Percentiles rank a stretch among this genome's conserved stretches.
These are phyloP conservation scores for Prionailurus bengalensis DNA, from an alignment of 2,113 vertebrate genomes.

Conservation along the genomic window DNA sequence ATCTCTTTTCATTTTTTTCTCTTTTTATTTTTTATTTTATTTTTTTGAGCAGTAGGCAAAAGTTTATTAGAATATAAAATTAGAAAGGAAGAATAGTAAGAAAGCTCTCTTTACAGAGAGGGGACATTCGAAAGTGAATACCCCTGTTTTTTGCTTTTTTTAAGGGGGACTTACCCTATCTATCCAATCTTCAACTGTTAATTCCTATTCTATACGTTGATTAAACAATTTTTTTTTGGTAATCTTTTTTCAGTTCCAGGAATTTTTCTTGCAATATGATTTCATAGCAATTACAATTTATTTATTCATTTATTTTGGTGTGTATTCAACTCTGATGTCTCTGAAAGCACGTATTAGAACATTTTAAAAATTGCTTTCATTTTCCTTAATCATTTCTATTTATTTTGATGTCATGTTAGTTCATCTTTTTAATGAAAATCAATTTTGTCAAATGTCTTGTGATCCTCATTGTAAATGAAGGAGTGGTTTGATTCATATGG, in stretches of 20 bases:
- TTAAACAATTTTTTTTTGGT: not conserved
- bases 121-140: too few species aligned
- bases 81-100: too few species aligned
- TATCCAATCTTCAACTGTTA: not conserved
- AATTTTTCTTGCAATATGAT: not conserved
- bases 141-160: not conserved
- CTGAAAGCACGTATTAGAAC: not conserved
- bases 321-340: not conserved
- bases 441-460: not conserved
- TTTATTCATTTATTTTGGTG: constrained; percentile 47
- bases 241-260: constrained; percentile 36
- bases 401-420: constrained; percentile 45
- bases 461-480: constrained; percentile 34
- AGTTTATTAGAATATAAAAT: too few species aligned
- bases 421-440: not conserved
- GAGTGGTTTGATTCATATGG: not conserved
- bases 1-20: not conserved
- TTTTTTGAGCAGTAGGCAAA: too few species aligned
- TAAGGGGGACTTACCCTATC: not conserved
- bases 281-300: not conserved
- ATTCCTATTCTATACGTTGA: not conserved
- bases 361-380: constrained; percentile 9
- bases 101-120: too few species aligned
- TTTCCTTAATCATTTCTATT: constrained; percentile 45
- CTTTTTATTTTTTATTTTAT: too few species aligned